Conservation (phyloP, 1,140 invertebrate species). For the Neomicropteryx cornuta region DNA sequence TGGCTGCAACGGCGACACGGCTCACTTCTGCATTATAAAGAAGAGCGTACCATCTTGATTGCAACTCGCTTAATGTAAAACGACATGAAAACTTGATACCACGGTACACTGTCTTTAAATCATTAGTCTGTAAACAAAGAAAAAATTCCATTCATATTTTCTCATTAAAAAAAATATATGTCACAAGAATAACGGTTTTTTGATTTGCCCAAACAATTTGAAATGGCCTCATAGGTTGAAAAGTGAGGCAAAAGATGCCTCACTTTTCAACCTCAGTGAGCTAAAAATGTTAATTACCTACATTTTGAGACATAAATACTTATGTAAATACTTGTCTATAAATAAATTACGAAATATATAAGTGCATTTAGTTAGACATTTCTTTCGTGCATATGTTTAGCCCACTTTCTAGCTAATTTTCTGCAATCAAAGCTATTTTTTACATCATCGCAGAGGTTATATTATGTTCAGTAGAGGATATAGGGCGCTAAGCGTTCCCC, state of each 20-base stretch:
- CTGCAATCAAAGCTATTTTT: too few relatives aligned
- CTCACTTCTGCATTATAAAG: conserved; percentile 85
- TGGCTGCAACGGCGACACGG: conserved; percentile 79
- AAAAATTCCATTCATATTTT: too few relatives aligned
- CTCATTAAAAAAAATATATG: conserved; percentile 3
- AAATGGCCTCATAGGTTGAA: background rate
- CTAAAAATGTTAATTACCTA: conserved; percentile 6
- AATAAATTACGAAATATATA: too few relatives aligned
- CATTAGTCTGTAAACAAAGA: conserved; percentile 60
- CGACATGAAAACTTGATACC: conserved; percentile 94
- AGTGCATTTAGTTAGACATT: too few relatives aligned
- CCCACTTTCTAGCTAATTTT: too few relatives aligned
- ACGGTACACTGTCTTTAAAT: conserved; percentile 75
- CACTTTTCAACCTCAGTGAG: too few relatives aligned
- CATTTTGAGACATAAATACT: conserved; percentile 1
- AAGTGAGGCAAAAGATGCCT: too few relatives aligned
- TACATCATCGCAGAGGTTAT: too few relatives aligned
- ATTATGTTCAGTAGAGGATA: too few relatives aligned
- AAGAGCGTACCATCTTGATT: conserved; percentile 91
- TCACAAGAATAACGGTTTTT: background rate
- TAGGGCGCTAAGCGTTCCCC: too few relatives aligned
- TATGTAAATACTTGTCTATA: too few relatives aligned
- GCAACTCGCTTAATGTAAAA: conserved; percentile 88
- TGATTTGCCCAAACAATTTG: background rate
- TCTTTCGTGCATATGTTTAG: too few relatives aligned